Evolutionary conservation across 2,888 invertebrate species (phyloP).

Genomic region (Phaedon cochleariae): DNA sequence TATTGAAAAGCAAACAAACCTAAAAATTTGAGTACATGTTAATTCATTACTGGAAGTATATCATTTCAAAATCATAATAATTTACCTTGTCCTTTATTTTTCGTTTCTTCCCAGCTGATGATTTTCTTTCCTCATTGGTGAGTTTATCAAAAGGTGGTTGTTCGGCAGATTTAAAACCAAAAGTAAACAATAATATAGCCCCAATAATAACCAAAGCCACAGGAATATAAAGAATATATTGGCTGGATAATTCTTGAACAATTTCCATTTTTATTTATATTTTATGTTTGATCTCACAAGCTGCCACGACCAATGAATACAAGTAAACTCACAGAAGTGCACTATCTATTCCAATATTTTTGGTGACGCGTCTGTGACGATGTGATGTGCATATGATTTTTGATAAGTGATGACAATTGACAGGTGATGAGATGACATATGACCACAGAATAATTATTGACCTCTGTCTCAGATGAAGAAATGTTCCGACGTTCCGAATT

Average conservation of each 20-base stretch:
- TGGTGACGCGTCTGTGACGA: too few relatives aligned
- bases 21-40: too few relatives aligned
- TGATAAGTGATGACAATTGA: too few relatives aligned
- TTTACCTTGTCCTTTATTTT: constrained; percentile 77
- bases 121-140: constrained; percentile 73
- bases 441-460: too few relatives aligned
- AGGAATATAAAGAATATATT: constrained; percentile 67
- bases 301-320: constrained; percentile 83
- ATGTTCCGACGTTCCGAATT: too few relatives aligned
- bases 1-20: too few relatives aligned
- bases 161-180: constrained; percentile 58
- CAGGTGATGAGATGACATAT: too few relatives aligned
- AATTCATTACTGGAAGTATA: too few relatives aligned
- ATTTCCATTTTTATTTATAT: constrained; percentile 69
- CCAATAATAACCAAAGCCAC: constrained; percentile 63
- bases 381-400: too few relatives aligned
- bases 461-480: too few relatives aligned
- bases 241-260: constrained; percentile 67
- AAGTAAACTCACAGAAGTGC: not conserved
- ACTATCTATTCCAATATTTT: too few relatives aligned
- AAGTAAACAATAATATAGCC: constrained; percentile 52
- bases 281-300: constrained; percentile 89
- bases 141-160: constrained; percentile 83
- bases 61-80: not conserved
- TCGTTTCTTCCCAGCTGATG: constrained; percentile 72